These are phyloP conservation scores for Bradypus variegatus DNA, from an alignment of 2,797 vertebrate genomes.

Conservation along the genomic window DNA sequence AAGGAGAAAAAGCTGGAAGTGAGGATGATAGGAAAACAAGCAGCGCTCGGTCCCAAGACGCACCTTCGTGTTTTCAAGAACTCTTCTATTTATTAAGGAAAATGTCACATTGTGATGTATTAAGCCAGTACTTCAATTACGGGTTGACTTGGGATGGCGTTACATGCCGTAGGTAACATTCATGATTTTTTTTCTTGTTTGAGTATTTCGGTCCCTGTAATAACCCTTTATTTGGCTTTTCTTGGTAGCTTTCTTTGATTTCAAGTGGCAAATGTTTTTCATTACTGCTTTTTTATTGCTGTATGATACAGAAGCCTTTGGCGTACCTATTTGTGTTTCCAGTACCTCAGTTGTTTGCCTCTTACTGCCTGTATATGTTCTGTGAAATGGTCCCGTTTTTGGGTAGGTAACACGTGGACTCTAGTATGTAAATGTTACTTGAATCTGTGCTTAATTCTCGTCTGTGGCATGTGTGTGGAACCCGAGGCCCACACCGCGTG, in stretches of 20 bases:
- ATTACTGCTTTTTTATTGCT: slow-evolving; percentile 81
- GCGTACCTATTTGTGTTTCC: slow-evolving; percentile 90
- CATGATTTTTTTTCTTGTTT: slow-evolving; percentile 68
- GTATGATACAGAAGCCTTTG: slow-evolving; percentile 81
- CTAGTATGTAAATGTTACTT: slow-evolving; percentile 99
- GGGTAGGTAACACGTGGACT: slow-evolving; percentile 94
- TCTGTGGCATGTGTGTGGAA: slow-evolving; percentile 93
- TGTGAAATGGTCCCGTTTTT: slow-evolving; percentile 92
- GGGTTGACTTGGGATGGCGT: slow-evolving; percentile 84
- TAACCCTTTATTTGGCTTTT: slow-evolving; percentile 74
- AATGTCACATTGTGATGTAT: slow-evolving; percentile 85
- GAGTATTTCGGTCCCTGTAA: slow-evolving; percentile 78
- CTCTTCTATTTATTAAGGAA: slow-evolving; percentile 84
- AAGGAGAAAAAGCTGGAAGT: slow-evolving; percentile 76
- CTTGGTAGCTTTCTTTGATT: slow-evolving; percentile 79
- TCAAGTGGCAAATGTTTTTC: slow-evolving; percentile 78
- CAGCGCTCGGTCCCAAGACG: slow-evolving; percentile 77
- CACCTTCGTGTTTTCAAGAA: slow-evolving; percentile 82
- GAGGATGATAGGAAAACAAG: slow-evolving; percentile 67
- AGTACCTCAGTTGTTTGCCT: slow-evolving; percentile 91
- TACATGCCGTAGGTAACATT: slow-evolving; percentile 82
- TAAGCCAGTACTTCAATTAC: slow-evolving; percentile 94
- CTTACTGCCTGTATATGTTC: slow-evolving; percentile 94
- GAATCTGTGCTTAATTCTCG: slow-evolving; percentile 96
- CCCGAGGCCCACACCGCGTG: slow-evolving; percentile 87